Evolutionary conservation across 1,140 invertebrate genomes (phyloP).

Genomic region (Odontomachus brunneus): DNA sequence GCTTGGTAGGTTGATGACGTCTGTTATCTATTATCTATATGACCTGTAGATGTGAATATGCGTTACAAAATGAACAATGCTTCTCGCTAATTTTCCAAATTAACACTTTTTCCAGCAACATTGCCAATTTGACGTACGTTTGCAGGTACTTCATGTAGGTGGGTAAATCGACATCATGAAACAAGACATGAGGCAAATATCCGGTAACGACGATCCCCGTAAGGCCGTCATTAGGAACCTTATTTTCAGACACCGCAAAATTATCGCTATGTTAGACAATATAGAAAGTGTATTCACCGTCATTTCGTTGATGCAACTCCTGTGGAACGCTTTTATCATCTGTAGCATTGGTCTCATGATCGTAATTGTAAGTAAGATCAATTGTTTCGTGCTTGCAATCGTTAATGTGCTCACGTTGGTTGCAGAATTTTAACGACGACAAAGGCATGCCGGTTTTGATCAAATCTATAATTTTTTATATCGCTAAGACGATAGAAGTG

Average conservation of each 20-base stretch:
- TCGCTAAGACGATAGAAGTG: conserved; percentile 48
- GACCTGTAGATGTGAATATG: no score
- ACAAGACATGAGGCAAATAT: conserved; percentile 12
- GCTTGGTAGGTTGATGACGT: no score
- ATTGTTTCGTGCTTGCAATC: no score
- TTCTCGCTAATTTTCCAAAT: no score
- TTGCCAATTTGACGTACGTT: no score
- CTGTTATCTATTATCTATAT: no score
- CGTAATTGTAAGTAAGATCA: conserved; percentile 51
- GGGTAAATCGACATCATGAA: conserved; percentile 62
- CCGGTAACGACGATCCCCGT: background rate
- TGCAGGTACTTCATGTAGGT: conserved; percentile 63
- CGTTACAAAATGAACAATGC: no score
- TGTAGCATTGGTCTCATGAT: conserved; percentile 64
- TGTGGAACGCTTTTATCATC: conserved; percentile 56
- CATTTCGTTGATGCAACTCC: conserved; percentile 54
- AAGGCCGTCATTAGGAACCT: background rate
- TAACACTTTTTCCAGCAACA: no score
- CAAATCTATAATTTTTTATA: conserved; percentile 46
- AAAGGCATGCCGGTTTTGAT: background rate
- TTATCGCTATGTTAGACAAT: conserved; percentile 53
- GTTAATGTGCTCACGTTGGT: no score
- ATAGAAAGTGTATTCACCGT: conserved; percentile 58
- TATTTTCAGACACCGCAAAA: conserved; percentile 46
- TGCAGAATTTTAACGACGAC: background rate